Evolutionary conservation across 2,888 invertebrate species (phyloP), one percentile per base, ranked within the genome.

Genomic region (Sthenelais limicola): DNA sequence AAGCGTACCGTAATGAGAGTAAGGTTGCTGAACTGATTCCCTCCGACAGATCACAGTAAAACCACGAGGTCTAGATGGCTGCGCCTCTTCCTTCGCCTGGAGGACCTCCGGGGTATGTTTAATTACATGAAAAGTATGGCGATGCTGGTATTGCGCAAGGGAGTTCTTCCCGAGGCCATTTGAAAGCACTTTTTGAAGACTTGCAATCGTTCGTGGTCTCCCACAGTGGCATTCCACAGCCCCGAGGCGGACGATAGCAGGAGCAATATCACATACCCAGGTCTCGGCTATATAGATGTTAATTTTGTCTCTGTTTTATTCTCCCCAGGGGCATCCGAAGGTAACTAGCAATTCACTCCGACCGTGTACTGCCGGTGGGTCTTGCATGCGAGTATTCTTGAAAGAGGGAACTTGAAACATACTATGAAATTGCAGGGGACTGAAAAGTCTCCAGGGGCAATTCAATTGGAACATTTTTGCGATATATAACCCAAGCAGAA

Each of bases 101-200:
- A 24, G 9, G 7, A 12, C 38, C 47, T 67, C 47, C 32, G 48
- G 67, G 47, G 47, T 30, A 26, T 67, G 62, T 62, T 62, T 62
- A 62, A 62, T 62, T 62, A 38, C 62, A 62, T 62, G 62, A 62
- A 62, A 62, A 62, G 62, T 38, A 35, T 43, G 38, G 35, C 24
- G n/a, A 38, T 28, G 62, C 24, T 43, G 21, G 62, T 21, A 12
- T 35, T 62, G 62, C 62, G 62, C 26, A 62, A 62, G 38, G 21
- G 43, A 38, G 38, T 9, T 26, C 38, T 12, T 38, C 62, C 62
- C 38, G 18, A n/a, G 62, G 62, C 62, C 9, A 35, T 62, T 43
- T 62, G 35, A 62, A 62, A 62, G 35, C 62, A 62, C 62, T 62
- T 62, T 62, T 62, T 62, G 62, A 62, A 62, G 38, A 62, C 62